phyloP scores from a whole-genome alignment of 2,113 vertebrate genomes.

The Ceratotherium simum region DNA sequence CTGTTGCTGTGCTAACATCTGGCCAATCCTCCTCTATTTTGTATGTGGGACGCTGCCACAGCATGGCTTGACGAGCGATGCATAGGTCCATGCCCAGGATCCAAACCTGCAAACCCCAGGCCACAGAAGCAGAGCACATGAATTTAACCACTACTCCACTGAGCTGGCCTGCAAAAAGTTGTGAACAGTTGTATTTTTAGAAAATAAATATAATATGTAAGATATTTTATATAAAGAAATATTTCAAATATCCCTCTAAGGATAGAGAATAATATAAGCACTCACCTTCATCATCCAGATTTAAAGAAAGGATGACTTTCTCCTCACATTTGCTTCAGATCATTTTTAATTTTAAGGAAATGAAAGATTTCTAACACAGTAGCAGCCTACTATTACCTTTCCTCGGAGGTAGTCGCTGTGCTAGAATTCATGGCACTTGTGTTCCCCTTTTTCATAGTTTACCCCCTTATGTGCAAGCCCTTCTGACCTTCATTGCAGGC shows the following conservation, averaged over 20 bases:
- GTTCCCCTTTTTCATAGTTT: rapidly evolving
- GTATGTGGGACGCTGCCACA: too few relatives aligned
- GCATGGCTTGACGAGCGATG: too few relatives aligned
- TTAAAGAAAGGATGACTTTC: background rate
- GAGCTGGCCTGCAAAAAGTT: background rate
- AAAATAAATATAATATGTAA: background rate
- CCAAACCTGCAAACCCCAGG: too few relatives aligned
- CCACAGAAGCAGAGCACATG: too few relatives aligned
- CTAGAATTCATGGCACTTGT: rapidly evolving
- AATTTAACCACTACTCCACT: too few relatives aligned
- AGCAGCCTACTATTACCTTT: background rate
- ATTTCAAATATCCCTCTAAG: background rate
- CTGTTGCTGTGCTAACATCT: too few relatives aligned
- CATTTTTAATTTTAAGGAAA: background rate
- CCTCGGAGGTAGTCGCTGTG: background rate
- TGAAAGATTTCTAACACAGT: background rate
- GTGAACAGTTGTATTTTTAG: background rate
- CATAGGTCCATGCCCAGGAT: too few relatives aligned
- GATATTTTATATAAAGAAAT: background rate
- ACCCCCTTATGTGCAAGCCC: too few relatives aligned
- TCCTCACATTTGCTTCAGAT: background rate
- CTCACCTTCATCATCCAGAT: background rate
- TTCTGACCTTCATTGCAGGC: rapidly evolving
- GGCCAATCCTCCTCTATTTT: too few relatives aligned
- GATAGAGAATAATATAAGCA: background rate